Conservation (phyloP, 2,888 invertebrate genomes). For the Digitonthophagus gazella region DNA sequence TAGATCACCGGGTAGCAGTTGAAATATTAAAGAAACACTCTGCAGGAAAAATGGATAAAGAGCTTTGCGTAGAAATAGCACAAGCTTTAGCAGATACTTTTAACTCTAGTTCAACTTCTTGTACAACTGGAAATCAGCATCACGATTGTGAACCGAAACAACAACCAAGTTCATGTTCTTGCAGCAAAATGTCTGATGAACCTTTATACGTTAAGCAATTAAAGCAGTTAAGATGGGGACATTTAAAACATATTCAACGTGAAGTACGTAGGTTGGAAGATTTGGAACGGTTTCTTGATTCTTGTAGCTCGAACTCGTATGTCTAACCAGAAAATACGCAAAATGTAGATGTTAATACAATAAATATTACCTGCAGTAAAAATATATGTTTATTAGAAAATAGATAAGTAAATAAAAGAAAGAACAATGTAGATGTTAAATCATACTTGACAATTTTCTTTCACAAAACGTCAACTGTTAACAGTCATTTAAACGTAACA, state of each 20-base stretch:
- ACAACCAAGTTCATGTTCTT: slow-evolving; percentile 27
- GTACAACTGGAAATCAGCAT: slow-evolving; percentile 27
- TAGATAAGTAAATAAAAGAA: neutral
- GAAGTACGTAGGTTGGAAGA: slow-evolving; percentile 51
- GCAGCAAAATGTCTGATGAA: slow-evolving; percentile 36
- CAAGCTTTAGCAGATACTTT: slow-evolving; percentile 37
- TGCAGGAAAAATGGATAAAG: slow-evolving; percentile 37
- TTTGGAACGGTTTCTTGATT: slow-evolving; percentile 51
- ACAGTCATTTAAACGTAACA: too few relatives aligned
- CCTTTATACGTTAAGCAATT: slow-evolving; percentile 49
- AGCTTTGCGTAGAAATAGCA: slow-evolving; percentile 43
- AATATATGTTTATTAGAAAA: slow-evolving; percentile 12
- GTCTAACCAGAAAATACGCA: slow-evolving; percentile 8
- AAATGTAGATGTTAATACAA: neutral
- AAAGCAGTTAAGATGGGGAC: slow-evolving; percentile 51
- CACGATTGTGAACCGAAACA: slow-evolving; percentile 13
- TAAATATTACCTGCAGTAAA: slow-evolving; percentile 5
- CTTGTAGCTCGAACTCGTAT: slow-evolving; percentile 37
- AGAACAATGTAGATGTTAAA: too few relatives aligned
- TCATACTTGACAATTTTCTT: too few relatives aligned
- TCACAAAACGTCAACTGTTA: too few relatives aligned
- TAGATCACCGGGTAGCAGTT: slow-evolving; percentile 41
- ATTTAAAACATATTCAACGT: slow-evolving; percentile 51
- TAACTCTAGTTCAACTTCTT: slow-evolving; percentile 37
- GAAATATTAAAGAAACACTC: slow-evolving; percentile 41